Evolutionary conservation across 2,113 vertebrate species (phyloP), one percentile per base, ranked within the genome.

Genomic region (Paraplagusia blochii): DNA sequence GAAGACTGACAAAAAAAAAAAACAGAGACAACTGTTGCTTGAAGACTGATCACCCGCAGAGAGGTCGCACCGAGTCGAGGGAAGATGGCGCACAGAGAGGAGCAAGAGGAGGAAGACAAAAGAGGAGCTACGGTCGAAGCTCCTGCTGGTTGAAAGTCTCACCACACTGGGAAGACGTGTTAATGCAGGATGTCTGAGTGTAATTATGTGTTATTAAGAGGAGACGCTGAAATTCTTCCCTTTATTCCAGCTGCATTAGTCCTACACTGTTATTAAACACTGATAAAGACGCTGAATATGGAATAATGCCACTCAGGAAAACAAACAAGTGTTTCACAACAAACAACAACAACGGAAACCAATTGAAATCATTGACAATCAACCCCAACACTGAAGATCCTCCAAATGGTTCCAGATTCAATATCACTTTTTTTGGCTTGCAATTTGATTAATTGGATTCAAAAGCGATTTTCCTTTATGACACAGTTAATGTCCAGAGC

Each of bases 1-100:
- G 92, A 0, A 62, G 84, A 1, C 91, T 75, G 91, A 93, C 80
- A 76, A 92, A 72, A 88, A 93, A 60, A 91, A 91, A 73, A 94
- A 90, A 60, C 80, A 91, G 12, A 90, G 93, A 58, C 22, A 29
- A 29, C 22, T 29, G 22, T 29, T 29, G 22, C 2, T 29, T 29
- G 6, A 29, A 29, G 90, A 1, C 88, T 92, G 86, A 94, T 94
- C 47, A 93, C 91, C 0, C 89, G 91, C 0, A 80, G 90, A 0
- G 65, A 58, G 54, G 71, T 46, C 58, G 58, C 66, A 77, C 38
- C 5, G 74, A 63, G 50, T 45, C 62, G n/a, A 50, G 53, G 58
- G 42, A 11, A 40, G 36, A 38, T 5, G 1, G 36, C 22, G 11
- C 5, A 46, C 10, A 39, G 19, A 29, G 45, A 62, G 39, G 40